Evolutionary conservation across 2,113 vertebrate species (phyloP).

Genomic region (Irena cyanogastra): DNA sequence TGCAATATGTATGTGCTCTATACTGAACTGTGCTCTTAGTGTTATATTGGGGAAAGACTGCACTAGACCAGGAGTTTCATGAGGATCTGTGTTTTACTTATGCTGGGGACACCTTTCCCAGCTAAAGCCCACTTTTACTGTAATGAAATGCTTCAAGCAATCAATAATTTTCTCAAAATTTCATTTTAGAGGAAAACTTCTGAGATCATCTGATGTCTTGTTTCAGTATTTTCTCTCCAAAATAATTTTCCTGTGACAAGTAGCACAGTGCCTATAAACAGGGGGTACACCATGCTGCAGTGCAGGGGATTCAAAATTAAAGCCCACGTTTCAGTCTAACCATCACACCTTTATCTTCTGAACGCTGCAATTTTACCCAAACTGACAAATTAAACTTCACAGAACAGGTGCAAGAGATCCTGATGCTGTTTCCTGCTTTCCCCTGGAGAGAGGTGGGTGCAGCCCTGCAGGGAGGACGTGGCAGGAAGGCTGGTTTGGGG

Average conservation of each 20-base stretch:
- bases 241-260: not conserved
- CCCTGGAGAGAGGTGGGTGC: not conserved
- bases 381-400: not conserved
- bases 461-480: not conserved
- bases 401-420: not conserved
- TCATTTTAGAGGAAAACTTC: not conserved
- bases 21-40: not conserved
- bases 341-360: not conserved
- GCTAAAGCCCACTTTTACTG: not conserved
- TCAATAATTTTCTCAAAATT: not conserved
- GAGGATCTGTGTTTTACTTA: not conserved
- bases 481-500: not conserved
- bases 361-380: not conserved
- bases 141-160: not conserved
- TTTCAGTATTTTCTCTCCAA: not conserved
- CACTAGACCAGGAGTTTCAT: not conserved
- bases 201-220: not conserved
- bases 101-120: not conserved
- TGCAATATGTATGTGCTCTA: not conserved
- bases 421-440: not conserved
- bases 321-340: not conserved
- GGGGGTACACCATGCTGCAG: accelerated
- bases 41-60: not conserved
- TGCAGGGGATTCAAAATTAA: not conserved
- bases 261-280: not conserved